These are phyloP conservation scores for Laupala kohalensis DNA, from an alignment of 1,140 invertebrate genomes.

Conservation along the genomic window DNA sequence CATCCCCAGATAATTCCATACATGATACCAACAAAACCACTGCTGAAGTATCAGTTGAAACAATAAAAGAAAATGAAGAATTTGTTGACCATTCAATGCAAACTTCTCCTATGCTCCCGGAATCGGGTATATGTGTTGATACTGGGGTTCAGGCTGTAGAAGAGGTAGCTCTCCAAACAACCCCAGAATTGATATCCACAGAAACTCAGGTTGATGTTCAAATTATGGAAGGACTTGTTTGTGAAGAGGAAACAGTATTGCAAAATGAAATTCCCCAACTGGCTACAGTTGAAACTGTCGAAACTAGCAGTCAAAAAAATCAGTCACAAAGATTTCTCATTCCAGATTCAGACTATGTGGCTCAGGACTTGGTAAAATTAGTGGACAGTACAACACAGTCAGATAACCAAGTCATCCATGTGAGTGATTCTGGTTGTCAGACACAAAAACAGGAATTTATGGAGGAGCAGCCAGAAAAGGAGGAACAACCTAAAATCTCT, in stretches of 20 bases:
- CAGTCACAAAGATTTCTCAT: not conserved
- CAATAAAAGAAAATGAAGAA: not conserved
- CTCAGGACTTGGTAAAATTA: too few species aligned
- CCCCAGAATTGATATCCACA: not conserved
- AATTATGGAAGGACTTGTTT: not conserved
- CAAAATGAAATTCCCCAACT: not conserved
- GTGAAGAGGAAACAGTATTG: conserved; percentile 1
- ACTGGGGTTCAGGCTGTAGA: too few species aligned
- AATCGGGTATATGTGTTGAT: too few species aligned
- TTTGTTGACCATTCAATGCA: not conserved
- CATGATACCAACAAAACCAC: not conserved
- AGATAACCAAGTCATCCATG: too few species aligned
- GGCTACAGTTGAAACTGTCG: not conserved
- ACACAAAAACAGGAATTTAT: not conserved
- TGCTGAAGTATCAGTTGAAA: not conserved
- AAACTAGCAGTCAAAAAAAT: conserved; percentile 1
- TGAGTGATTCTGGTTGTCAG: not conserved
- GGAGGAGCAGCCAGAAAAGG: not conserved
- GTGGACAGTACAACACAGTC: too few species aligned
- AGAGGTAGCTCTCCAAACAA: not conserved
- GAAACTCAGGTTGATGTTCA: not conserved
- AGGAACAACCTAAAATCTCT: too few species aligned
- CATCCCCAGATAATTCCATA: not conserved
- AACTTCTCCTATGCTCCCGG: not conserved
- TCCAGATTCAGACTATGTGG: too few species aligned